Evolutionary conservation across 2,888 invertebrate genomes (phyloP), one percentile per base, ranked within the genome.

Genomic region (Agrilus cyanescens): DNA sequence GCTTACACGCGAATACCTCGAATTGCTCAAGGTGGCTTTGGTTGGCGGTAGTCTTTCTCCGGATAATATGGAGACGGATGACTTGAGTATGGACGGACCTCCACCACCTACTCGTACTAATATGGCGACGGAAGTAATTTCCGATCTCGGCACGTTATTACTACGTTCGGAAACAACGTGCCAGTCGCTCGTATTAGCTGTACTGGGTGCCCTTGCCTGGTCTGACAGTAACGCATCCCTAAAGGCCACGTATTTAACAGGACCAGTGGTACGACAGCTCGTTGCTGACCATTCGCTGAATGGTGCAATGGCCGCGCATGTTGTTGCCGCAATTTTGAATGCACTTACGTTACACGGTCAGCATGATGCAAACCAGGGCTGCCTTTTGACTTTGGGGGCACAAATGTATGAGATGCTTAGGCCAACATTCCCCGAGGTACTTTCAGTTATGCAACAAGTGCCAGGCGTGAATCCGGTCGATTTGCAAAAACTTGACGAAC

Each of bases 321-420:
- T 88, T 37, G 80, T 90, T 65, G 78, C 80, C 0, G 80, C 84
- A 2, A 79, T 88, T 50, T 51, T 66, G 33, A 63, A 66, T 51
- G 90, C 88, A 37, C 72, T 94, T 47, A 83, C 88, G 50, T 70
- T 82, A 47, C 89, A 93, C 60, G 94, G 94, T 0, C 87, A 91
- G 59, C 91, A 93, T 62, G 93, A 93, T 56, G 80, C 84, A 10
- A 87, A 87, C 69, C 88, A 86, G 62, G 85, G 88, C 12, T 76
- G 80, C 1, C 66, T 91, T 35, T 72, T 90, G 4, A 81, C 82
- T 4, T 72, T 90, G 18, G 89, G 87, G 4, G 81, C 89, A 2
- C 85, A 85, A 67, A 79, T 87, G 39, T 94, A 93, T 66, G 91
- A 93, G 65, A 72, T 80, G 47, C 68, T 90, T 32, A 74, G 89